Conservation (phyloP, 1,140 invertebrate genomes). For the Nasonia longicornis region DNA sequence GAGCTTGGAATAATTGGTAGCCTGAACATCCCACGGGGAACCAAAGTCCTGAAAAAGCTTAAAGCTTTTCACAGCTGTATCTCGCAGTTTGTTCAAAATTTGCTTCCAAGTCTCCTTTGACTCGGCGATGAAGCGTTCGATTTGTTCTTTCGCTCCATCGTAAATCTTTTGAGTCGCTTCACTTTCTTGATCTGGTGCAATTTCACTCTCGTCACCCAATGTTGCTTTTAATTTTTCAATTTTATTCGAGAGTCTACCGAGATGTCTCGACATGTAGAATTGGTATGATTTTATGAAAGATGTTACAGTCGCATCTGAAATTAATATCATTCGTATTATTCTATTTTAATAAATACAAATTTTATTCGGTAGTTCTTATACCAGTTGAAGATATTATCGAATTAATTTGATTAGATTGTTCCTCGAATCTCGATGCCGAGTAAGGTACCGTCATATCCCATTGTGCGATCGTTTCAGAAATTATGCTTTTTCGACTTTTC, state of each 20-base stretch:
- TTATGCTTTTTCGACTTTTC: constrained; percentile 21
- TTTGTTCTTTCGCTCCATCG: background rate
- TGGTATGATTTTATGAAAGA: constrained; percentile 20
- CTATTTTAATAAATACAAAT: background rate
- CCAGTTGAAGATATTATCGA: constrained; percentile 5
- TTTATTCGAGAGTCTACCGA: background rate
- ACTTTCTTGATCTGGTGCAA: background rate
- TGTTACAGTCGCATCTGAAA: constrained; percentile 10
- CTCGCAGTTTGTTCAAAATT: background rate
- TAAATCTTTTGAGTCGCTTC: background rate
- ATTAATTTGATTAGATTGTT: background rate
- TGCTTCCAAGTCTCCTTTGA: background rate
- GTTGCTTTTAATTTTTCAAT: background rate
- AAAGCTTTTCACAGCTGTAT: background rate
- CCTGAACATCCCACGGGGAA: constrained; percentile 23
- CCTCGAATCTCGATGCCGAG: background rate
- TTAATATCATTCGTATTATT: background rate
- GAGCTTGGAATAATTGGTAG: background rate
- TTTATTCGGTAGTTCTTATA: background rate
- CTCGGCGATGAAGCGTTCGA: background rate
- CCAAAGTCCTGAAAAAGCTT: constrained; percentile 31
- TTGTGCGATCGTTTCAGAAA: background rate
- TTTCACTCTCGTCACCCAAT: background rate
- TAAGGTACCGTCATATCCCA: constrained; percentile 22
- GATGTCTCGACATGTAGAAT: background rate